A percentile compares a stretch with the other conserved stretches of the same genome.
phyloP scores from a whole-genome alignment of 2,888 invertebrate genomes.

The Saturnia japonica region DNA sequence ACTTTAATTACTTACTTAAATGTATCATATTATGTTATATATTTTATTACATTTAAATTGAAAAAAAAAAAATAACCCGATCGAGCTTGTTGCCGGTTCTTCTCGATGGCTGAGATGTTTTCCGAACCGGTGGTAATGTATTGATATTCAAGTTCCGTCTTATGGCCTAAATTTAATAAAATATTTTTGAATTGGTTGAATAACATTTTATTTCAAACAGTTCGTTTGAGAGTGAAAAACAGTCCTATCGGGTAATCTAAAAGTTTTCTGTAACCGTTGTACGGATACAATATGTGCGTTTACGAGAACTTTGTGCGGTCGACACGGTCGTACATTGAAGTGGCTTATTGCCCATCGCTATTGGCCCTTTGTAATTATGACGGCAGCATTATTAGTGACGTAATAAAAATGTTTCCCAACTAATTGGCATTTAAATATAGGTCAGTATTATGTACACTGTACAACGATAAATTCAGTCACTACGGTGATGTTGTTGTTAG shows the following conservation, averaged over 20 bases:
- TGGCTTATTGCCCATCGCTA: constrained; percentile 54
- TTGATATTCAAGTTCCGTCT: too few species aligned
- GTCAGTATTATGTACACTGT: neutral
- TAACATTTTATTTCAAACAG: too few species aligned
- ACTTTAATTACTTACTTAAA: too few species aligned
- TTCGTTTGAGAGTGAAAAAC: too few species aligned
- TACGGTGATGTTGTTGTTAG: neutral
- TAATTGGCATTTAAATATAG: neutral
- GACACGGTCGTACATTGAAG: constrained; percentile 22
- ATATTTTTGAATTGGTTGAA: too few species aligned
- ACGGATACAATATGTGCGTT: neutral
- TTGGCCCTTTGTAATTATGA: constrained; percentile 36
- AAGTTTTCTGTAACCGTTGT: neutral
- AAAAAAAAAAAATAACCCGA: too few species aligned
- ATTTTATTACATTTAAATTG: too few species aligned
- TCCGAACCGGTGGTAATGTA: too few species aligned
- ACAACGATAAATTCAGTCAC: neutral
- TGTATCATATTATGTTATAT: too few species aligned
- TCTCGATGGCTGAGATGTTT: too few species aligned
- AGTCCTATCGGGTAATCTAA: neutral
- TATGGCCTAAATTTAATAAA: too few species aligned
- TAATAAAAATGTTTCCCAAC: constrained; percentile 5
- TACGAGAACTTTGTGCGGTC: constrained; percentile 9
- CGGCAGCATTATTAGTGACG: neutral
- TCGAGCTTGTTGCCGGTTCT: too few species aligned